Evolutionary conservation across 2,888 invertebrate genomes (phyloP), one percentile per base, ranked within the genome.

Genomic region (Autographa gamma): DNA sequence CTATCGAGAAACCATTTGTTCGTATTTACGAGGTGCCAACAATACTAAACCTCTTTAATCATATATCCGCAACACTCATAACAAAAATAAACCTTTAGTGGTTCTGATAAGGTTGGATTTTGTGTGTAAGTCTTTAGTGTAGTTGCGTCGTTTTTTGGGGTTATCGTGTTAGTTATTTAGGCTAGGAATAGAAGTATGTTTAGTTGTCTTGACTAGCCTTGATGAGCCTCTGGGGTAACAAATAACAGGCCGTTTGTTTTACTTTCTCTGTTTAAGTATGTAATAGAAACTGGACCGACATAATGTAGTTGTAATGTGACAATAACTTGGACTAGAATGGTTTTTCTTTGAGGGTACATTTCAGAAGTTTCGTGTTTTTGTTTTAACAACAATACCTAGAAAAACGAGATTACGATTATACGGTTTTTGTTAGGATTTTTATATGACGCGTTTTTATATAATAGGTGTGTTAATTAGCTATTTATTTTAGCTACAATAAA

Each of bases 191-290:
- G 66, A 80, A 80, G 62, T 72, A 79, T 67, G 80, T 74, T 77
- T 66, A 61, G 60, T 65, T 62, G 80, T 62, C 67, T 66, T 77
- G 69, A 79, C 71, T 77, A 70, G 69, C 71, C 60, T 18, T 79
- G 80, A 80, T 77, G 77, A 80, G 80, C 71, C 71, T 73, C 80
- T 74, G 18, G 69, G 69, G 80, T 74, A 63, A 70, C 80, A 74
- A 77, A 79, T 74, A 77, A 64, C 60, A 56, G 63, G 59, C 63
- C 52, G 61, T 63, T 70, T 60, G 69, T 77, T 80, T 71, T 63
- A 70, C 65, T 75, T 77, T 66, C 66, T 41, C 25, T 56, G 69
- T 73, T 80, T 61, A 77, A 77, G 72, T 77, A 63, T 48, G 67
- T 76, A 76, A 73, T 65, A 72, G 63, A 76, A 73, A 67, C 60